Conservation (phyloP, 2,113 vertebrate species). For the Himantopus leucocephalus region DNA sequence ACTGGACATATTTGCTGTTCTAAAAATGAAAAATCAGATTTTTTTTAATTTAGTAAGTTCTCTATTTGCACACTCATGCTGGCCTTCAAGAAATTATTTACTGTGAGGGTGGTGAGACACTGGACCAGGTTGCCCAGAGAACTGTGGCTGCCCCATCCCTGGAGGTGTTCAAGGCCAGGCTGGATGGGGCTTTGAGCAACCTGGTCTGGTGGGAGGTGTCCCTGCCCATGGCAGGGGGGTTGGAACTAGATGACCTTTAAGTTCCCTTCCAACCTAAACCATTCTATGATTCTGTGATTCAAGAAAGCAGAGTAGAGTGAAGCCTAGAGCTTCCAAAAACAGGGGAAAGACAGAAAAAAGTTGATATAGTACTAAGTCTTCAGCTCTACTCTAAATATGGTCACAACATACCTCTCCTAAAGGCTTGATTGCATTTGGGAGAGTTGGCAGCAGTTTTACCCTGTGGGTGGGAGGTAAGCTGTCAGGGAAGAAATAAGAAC, state of each 20-base stretch:
- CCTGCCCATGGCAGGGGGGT: background rate
- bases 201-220: background rate
- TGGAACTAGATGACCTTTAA: background rate
- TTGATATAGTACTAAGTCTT: background rate
- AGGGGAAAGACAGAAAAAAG: background rate
- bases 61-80: slow-evolving; percentile 54
- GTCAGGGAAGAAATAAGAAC: background rate
- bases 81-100: slow-evolving; percentile 72
- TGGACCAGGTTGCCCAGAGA: background rate
- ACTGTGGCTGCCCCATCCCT: background rate
- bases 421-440: slow-evolving; percentile 80
- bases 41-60: slow-evolving; percentile 25
- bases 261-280: background rate
- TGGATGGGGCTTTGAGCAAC: background rate
- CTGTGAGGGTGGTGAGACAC: background rate
- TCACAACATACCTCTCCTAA: slow-evolving; percentile 73
- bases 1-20: background rate
- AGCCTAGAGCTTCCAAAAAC: background rate
- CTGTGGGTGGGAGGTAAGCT: slow-evolving; percentile 82
- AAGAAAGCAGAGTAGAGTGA: slow-evolving; percentile 54
- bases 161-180: background rate
- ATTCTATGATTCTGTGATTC: slow-evolving; percentile 34
- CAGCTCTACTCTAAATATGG: slow-evolving; percentile 51
- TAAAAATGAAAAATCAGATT: background rate
- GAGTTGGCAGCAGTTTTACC: slow-evolving; percentile 78